Evolutionary conservation across 1,140 invertebrate species (phyloP), one percentile per base, ranked within the genome.

Genomic region (Neuroterus valhalla): DNA sequence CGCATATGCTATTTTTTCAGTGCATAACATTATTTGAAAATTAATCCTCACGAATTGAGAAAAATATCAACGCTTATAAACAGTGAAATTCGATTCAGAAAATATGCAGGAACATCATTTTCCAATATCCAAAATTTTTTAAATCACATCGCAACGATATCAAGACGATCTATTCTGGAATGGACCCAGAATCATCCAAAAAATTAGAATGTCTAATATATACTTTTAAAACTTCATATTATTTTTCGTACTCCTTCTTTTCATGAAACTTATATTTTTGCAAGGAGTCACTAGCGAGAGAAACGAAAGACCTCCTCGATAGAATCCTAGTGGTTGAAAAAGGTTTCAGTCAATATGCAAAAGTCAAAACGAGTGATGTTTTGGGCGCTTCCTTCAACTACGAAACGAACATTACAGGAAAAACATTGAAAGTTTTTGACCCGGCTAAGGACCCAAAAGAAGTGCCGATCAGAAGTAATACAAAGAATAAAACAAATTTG

Each of bases 381-480:
- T 43, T 84, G 0, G 81, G 78, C n/a, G 31, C 80, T 5, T 67
- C 81, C 15, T 31, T 71, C 6, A 38, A 71, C 38, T 68, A 67
- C 70, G n/a, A 75, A 68, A 1, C 69, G 17, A 45, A 17, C 70
- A 15, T 52, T 10, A 43, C 68, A 21, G 52, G 77, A 26, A 81
- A 76, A 26, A 85, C 85, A 72, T 74, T 90, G 46, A 19, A 88
- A 23, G 81, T 89, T 45, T 75, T 85, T 50, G 21, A 88, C 83
- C 77, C 78, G 31, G 79, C 88, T 0, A 89, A 89, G 81, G 89
- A 90, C 84, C 84, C 89, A 14, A 86, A 81, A 73, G 86, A 89
- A 82, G 38, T 88, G 23, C 6, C 71, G 42, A 23, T 73, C 43
- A 48, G 71, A 14, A 45, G 67, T 44, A 8, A 75, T 23, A 46